Evolutionary conservation across 2,888 invertebrate species (phyloP).

Genomic region (Mythimna vitellina): DNA sequence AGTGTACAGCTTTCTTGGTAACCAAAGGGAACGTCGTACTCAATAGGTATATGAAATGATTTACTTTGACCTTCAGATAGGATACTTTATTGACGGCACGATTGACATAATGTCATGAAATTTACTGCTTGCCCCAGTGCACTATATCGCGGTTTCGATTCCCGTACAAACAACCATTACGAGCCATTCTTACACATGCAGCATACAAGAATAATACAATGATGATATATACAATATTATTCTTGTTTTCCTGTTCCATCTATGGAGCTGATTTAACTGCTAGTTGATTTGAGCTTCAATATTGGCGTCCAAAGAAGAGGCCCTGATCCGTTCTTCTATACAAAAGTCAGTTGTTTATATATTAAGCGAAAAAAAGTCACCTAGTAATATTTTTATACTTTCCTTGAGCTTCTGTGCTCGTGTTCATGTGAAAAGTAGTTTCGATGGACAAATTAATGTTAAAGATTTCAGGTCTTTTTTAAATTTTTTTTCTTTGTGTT

Average conservation of each 20-base stretch:
- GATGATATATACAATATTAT: too few species aligned
- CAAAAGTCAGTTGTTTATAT: too few species aligned
- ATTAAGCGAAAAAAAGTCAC: too few species aligned
- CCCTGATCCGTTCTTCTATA: too few species aligned
- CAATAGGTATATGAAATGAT: slow-evolving; percentile 74
- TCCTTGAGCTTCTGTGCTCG: too few species aligned
- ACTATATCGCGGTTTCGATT: neutral
- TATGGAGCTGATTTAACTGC: neutral
- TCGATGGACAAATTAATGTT: too few species aligned
- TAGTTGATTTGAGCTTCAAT: neutral
- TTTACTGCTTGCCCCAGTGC: neutral
- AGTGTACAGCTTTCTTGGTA: slow-evolving; percentile 83
- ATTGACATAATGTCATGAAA: neutral
- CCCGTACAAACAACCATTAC: neutral
- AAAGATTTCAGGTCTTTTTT: too few species aligned
- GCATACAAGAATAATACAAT: too few species aligned
- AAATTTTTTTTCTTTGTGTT: too few species aligned
- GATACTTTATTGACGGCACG: neutral
- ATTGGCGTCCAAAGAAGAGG: neutral
- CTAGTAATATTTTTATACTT: too few species aligned
- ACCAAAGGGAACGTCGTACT: slow-evolving; percentile 86
- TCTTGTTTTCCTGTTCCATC: neutral
- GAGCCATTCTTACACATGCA: neutral
- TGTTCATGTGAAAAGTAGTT: too few species aligned
- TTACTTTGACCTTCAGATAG: neutral